Evolutionary conservation across 2,113 vertebrate species (phyloP).

Genomic region (Pseudolaguvia tuberculata): DNA sequence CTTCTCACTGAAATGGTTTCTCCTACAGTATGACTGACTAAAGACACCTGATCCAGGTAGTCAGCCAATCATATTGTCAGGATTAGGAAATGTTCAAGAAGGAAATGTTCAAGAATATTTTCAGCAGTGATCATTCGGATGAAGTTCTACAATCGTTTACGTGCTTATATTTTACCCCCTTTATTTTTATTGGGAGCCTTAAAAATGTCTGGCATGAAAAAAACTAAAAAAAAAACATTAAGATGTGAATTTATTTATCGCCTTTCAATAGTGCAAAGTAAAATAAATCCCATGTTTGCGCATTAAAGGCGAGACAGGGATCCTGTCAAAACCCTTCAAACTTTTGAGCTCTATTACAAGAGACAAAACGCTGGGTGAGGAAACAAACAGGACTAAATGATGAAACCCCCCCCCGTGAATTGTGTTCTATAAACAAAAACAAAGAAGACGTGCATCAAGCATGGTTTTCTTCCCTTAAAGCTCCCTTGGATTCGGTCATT

Average conservation of each 20-base stretch:
- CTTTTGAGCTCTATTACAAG: too few species aligned
- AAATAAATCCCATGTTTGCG: neutral
- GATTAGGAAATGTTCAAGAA: neutral
- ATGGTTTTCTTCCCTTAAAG: conserved; percentile 33
- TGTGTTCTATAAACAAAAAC: neutral
- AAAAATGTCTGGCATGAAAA: neutral
- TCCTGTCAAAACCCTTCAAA: neutral
- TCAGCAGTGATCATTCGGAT: neutral
- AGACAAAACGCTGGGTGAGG: conserved; percentile 1
- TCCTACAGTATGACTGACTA: too few species aligned
- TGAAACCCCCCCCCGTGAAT: neutral
- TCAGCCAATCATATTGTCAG: too few species aligned
- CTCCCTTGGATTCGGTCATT: conserved; percentile 6
- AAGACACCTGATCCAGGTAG: too few species aligned
- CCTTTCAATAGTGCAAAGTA: neutral
- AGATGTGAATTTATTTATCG: neutral
- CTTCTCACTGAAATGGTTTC: too few species aligned
- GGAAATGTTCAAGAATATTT: neutral
- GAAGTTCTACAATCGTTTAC: neutral
- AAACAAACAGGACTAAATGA: neutral
- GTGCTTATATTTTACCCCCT: neutral
- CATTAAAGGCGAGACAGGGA: neutral
- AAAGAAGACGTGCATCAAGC: conserved; percentile 3
- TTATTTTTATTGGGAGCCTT: neutral
- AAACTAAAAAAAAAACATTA: neutral